Conservation (phyloP, 2,888 invertebrate genomes). For the Venustoraphidia nigricollis region DNA sequence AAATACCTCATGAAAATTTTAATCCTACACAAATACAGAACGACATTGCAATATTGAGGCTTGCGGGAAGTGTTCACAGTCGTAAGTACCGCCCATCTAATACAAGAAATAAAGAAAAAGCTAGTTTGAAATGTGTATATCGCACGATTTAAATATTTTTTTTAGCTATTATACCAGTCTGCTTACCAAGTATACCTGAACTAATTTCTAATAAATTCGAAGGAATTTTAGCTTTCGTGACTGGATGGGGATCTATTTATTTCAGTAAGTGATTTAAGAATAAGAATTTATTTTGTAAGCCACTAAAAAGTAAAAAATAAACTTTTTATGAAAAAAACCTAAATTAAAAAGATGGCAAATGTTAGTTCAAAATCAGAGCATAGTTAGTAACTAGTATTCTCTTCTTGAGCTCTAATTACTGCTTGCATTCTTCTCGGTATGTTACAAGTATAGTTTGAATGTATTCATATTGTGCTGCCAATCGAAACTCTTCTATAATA, state of each 20-base stretch:
- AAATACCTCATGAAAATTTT: constrained; percentile 53
- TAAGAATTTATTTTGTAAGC: background rate
- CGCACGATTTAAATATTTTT: constrained; percentile 6
- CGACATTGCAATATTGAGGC: constrained; percentile 63
- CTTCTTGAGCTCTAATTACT: too few species aligned
- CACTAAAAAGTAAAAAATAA: too few species aligned
- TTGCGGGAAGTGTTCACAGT: constrained; percentile 34
- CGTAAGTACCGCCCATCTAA: constrained; percentile 10
- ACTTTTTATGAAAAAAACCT: too few species aligned
- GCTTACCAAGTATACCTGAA: constrained; percentile 45
- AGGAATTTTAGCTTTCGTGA: constrained; percentile 48
- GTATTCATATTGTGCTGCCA: too few species aligned
- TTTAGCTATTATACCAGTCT: constrained; percentile 53
- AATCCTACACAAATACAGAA: constrained; percentile 43
- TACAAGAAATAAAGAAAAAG: background rate
- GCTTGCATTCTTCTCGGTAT: too few species aligned
- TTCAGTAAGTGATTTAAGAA: constrained; percentile 41
- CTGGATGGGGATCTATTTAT: constrained; percentile 66
- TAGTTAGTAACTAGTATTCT: too few species aligned
- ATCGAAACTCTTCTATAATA: too few species aligned
- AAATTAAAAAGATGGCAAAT: too few species aligned
- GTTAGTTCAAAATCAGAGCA: too few species aligned
- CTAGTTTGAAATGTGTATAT: background rate
- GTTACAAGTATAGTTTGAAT: too few species aligned
- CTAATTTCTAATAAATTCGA: constrained; percentile 37